phyloP scores from a whole-genome alignment of 2,888 invertebrate genomes.

The Anthrax anthrax region DNA sequence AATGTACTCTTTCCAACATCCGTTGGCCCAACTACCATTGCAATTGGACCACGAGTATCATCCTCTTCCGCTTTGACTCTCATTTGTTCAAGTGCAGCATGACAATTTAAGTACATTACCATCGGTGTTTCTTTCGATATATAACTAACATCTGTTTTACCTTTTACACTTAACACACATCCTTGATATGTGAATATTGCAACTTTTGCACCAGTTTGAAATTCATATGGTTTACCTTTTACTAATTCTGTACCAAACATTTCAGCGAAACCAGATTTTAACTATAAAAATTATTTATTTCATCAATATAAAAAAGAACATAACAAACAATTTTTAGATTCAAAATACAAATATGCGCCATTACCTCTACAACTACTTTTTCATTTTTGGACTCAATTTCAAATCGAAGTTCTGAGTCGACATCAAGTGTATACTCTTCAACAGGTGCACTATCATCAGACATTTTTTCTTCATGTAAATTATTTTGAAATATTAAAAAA shows the following conservation, averaged over 20 bases:
- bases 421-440: constrained; percentile 66
- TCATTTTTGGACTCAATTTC: constrained; percentile 82
- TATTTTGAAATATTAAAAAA: neutral
- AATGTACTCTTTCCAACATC: constrained; percentile 96
- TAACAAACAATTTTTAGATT: too few relatives aligned
- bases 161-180: constrained; percentile 70
- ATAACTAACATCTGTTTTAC: constrained; percentile 86
- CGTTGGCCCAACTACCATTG: constrained; percentile 83
- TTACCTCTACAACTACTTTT: constrained; percentile 63
- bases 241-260: constrained; percentile 94
- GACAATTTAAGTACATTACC: constrained; percentile 88
- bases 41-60: constrained; percentile 62
- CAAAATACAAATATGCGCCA: neutral
- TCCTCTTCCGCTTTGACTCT: constrained; percentile 65
- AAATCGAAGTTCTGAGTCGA: constrained; percentile 82
- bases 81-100: constrained; percentile 85
- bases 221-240: constrained; percentile 81
- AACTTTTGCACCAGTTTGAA: constrained; percentile 79
- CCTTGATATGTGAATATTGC: constrained; percentile 96
- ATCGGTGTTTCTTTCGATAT: constrained; percentile 94
- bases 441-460: constrained; percentile 11
- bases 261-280: constrained; percentile 84
- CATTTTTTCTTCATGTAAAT: constrained; percentile 3
- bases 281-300: too few relatives aligned
- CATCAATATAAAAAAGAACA: neutral